Evolutionary conservation across 2,797 vertebrate genomes (phyloP).

Genomic region (Gobio occitaniae): DNA sequence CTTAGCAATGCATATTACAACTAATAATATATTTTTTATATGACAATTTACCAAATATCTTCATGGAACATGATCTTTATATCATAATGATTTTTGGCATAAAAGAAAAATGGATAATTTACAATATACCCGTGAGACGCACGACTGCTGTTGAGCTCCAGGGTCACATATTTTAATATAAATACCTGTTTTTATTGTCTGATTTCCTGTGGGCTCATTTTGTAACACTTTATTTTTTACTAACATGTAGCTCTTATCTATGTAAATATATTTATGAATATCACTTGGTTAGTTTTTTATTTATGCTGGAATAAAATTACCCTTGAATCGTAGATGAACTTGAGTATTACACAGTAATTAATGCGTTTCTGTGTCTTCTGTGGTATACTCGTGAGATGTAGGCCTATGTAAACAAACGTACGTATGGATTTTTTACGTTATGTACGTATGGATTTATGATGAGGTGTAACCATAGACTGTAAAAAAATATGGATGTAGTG

Average conservation of each 20-base stretch:
- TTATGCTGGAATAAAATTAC: constrained; percentile 28
- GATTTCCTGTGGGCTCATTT: constrained; percentile 2
- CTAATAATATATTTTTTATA: too few species aligned
- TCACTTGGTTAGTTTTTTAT: not conserved
- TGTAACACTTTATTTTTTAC: not conserved
- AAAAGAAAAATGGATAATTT: too few species aligned
- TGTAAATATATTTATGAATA: not conserved
- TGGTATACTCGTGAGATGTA: not conserved
- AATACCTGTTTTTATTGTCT: not conserved
- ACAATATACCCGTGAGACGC: too few species aligned
- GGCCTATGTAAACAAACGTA: constrained; percentile 15
- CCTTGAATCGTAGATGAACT: not conserved
- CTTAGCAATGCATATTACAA: too few species aligned
- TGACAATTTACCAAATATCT: too few species aligned
- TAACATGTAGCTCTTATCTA: not conserved
- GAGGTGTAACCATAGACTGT: too few species aligned
- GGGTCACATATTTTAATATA: not conserved
- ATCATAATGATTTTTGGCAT: too few species aligned
- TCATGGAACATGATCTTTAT: too few species aligned
- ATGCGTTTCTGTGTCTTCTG: constrained; percentile 13
- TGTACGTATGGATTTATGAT: constrained; percentile 5
- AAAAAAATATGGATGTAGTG: too few species aligned
- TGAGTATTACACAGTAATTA: constrained; percentile 25
- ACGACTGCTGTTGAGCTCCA: too few species aligned
- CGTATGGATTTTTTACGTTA: constrained; percentile 9